phyloP scores from a whole-genome alignment of 2,888 invertebrate species.

The Eupithecia abbreviata region DNA sequence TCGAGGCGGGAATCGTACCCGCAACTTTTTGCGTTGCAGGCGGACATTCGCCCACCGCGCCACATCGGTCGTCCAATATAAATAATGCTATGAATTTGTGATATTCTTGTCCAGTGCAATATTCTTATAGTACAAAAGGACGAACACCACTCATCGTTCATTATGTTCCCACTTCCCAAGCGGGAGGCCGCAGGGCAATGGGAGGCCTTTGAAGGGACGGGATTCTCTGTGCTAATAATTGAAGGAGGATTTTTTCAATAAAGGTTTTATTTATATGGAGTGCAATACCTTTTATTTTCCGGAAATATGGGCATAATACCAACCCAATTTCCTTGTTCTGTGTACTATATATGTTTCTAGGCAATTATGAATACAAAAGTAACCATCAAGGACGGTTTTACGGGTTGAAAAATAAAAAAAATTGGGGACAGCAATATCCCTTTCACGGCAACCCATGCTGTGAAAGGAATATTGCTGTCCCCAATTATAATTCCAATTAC shows the following conservation, averaged over 20 bases:
- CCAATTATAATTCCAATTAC: no score
- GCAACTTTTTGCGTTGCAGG: no score
- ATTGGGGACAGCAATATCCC: no score
- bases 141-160: not conserved
- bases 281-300: not conserved
- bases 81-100: no score
- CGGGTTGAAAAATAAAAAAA: no score
- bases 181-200: not conserved
- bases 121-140: not conserved
- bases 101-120: not conserved
- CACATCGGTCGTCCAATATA: no score
- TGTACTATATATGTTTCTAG: not conserved
- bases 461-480: no score
- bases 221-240: not conserved
- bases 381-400: not conserved
- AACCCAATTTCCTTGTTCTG: not conserved
- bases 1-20: no score
- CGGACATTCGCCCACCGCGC: no score
- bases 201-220: not conserved
- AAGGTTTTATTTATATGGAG: not conserved
- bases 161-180: not conserved
- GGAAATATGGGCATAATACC: not conserved
- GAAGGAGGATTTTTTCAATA: not conserved
- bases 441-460: no score
- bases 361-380: not conserved